Evolutionary conservation across 2,888 invertebrate genomes (phyloP).

Genomic region (Diabrotica balteata): DNA sequence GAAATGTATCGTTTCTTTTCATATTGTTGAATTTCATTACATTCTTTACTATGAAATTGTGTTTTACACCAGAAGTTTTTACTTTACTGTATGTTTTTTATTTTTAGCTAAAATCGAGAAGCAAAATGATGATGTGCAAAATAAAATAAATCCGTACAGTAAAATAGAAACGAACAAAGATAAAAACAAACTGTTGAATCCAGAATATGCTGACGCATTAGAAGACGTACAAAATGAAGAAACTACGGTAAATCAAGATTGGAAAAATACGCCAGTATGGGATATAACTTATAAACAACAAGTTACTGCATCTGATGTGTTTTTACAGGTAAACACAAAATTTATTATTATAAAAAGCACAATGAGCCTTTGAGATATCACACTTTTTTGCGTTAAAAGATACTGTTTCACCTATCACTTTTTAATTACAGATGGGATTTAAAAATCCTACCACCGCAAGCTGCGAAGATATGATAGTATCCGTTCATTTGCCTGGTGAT

Average conservation of each 20-base stretch:
- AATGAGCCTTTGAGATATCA: no score
- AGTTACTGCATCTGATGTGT: constrained; percentile 86
- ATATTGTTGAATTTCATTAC: no score
- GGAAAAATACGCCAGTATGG: constrained; percentile 74
- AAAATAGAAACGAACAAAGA: constrained; percentile 38
- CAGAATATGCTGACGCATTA: constrained; percentile 53
- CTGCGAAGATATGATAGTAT: constrained; percentile 81
- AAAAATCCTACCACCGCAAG: constrained; percentile 51
- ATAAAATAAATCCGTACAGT: constrained; percentile 55
- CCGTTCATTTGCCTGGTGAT: constrained; percentile 79
- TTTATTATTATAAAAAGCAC: no score
- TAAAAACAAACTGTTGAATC: constrained; percentile 60
- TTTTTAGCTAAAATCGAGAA: neutral
- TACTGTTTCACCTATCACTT: neutral
- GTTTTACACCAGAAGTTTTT: no score
- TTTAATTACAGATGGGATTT: constrained; percentile 47
- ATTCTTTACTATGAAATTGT: no score
- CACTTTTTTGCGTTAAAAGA: no score
- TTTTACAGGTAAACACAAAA: constrained; percentile 70
- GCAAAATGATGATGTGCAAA: constrained; percentile 17
- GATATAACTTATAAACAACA: constrained; percentile 85
- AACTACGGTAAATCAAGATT: constrained; percentile 61
- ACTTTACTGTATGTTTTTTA: neutral
- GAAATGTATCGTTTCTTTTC: no score
- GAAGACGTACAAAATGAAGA: constrained; percentile 53